Evolutionary conservation across 2,797 vertebrate genomes (phyloP), one percentile per base, ranked within the genome.

Genomic region (Crenuchus spilurus): DNA sequence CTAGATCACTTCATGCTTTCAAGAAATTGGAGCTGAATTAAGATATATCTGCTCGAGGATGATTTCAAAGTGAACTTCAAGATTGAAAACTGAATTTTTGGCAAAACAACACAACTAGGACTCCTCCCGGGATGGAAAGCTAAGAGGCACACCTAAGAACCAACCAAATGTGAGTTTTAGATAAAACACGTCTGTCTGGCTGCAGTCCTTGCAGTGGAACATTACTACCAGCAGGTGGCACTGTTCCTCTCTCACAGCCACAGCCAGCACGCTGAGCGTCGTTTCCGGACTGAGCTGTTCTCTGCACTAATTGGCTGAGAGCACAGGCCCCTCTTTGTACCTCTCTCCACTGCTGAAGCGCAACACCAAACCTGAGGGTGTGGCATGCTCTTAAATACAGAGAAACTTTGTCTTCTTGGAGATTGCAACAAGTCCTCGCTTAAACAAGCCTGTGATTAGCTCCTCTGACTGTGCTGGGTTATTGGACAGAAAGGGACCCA

Each of bases 151-250:
- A 49, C 48, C 49, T 37, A 71, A 35, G 68, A 33, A 18, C 44
- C n/a, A 24, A 16, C 16, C 10, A 28, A 44, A 60, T 71, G 69
- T 71, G 33, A 35, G 33, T n/a, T 49, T 31, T 1, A 62, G 57
- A 64, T 63, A 28, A 65, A 20, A 14, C n/a, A 57, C 10, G 54
- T 33, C 30, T 33, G 44, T 48, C 44, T 42, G 41, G 13, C 33
- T 8, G 13, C 33, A 51, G 18, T 9, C 7, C 0, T 26, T 77
- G 83, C 11, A 85, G 79, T 83, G 48, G 9, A 6, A 41, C 28
- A 70, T 16, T 6, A 0, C 37, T 52, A 76, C 79, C 20, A 78
- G 74, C 75, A 89, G 89, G 60, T 82, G 88, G 88, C 69, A 58
- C 78, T 5, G 39, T 76, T 60, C 44, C 66, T 13, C 79, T 48